Evolutionary conservation across 2,113 vertebrate species (phyloP), one percentile per base, ranked within the genome.

Genomic region (Tachuris rubrigastra): DNA sequence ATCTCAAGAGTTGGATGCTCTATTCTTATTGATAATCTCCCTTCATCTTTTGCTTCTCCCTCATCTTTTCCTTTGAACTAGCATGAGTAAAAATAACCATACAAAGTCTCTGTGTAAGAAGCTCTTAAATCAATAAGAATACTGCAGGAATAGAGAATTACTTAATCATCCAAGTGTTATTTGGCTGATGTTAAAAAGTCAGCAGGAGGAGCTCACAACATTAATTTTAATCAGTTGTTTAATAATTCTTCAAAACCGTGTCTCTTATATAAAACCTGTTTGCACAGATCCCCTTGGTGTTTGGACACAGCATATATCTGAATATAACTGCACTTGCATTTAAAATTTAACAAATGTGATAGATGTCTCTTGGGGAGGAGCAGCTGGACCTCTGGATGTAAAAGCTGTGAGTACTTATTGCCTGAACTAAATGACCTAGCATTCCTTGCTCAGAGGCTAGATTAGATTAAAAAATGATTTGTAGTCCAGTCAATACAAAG

Each of bases 181-280:
- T 89, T 93, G 50, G 16, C 9, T 67, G 39, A 69, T 88, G 50
- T 62, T 74, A 87, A 91, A 91, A 95, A 94, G 75, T 85, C 89
- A 91, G 30, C 59, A 83, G 63, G 79, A 96, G 50, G 20, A 86
- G 9, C 30, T 88, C 69, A 68, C 59, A 79, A 87, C 28, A 67
- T 76, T 83, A 93, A 90, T 84, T 87, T 96, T 91, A 92, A 92
- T 90, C 23, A 50, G 14, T 89, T 83, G 17, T 66, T 94, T 90
- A 96, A 87, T 87, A 93, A 89, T 78, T 76, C 44, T 94, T 85
- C 27, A 86, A 89, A 94, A 93, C 13, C 19, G 4, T 69, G 6
- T 23, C 10, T 95, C 23, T 90, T 33, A 77, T 37, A 67, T 47
- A 73, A 93, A 96, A 93, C 9, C 55, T 88, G 12, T 77, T 96